Conservation (phyloP, 2,113 vertebrate genomes). For the Psammodynastes pulverulentus region DNA sequence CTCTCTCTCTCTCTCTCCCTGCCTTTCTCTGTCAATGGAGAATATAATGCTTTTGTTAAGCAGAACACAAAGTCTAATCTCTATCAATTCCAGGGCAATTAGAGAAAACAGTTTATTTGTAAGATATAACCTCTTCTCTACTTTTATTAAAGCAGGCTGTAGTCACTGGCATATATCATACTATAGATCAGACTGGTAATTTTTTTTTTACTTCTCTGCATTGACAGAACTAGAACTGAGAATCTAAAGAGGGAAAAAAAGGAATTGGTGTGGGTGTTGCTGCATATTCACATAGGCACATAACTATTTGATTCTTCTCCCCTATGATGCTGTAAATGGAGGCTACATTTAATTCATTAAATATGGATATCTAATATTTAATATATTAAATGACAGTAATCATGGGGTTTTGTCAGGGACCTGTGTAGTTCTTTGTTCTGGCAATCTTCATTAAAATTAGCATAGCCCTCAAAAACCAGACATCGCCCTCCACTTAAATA, state of each 20-base stretch:
- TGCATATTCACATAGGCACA: background rate
- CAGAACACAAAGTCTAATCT: background rate
- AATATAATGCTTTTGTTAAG: background rate
- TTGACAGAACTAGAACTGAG: conserved; percentile 9
- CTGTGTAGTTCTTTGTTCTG: background rate
- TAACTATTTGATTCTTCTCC: background rate
- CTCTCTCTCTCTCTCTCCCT: background rate
- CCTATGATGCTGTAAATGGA: background rate
- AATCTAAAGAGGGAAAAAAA: background rate
- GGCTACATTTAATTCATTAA: background rate
- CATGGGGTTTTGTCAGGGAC: background rate
- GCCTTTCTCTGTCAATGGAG: background rate
- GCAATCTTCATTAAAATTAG: background rate
- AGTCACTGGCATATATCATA: background rate
- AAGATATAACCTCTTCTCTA: background rate
- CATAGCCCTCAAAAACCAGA: background rate
- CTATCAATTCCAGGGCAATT: conserved; percentile 3
- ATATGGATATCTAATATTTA: background rate
- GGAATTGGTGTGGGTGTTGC: background rate
- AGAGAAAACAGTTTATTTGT: background rate
- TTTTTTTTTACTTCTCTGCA: background rate
- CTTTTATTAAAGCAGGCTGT: background rate
- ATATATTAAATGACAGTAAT: background rate
- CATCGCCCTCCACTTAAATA: background rate
- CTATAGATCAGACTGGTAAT: background rate